phyloP scores from a whole-genome alignment of 2,797 vertebrate species.

The Cossypha polioptera region DNA sequence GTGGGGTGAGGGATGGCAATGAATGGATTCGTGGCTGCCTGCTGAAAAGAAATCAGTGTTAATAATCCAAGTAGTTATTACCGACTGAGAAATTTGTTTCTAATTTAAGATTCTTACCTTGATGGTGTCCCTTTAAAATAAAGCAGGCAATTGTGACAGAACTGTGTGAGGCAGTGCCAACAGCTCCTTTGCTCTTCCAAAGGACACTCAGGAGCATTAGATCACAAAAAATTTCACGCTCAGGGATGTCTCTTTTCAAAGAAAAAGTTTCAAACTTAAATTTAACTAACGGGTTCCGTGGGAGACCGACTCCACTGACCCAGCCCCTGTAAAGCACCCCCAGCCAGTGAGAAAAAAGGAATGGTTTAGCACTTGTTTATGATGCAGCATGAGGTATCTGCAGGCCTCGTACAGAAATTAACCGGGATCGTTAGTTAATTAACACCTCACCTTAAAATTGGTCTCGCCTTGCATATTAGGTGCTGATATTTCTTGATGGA shows the following conservation, averaged over 20 bases:
- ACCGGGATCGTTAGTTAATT: slow-evolving; percentile 91
- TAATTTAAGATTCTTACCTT: slow-evolving; percentile 1
- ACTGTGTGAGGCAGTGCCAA: neutral
- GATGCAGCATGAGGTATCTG: slow-evolving; percentile 80
- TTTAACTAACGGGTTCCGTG: slow-evolving; percentile 77
- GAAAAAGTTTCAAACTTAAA: slow-evolving; percentile 77
- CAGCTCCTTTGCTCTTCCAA: slow-evolving; percentile 24
- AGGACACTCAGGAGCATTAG: neutral
- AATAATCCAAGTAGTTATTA: neutral
- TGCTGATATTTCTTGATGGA: slow-evolving; percentile 99
- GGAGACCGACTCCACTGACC: slow-evolving; percentile 73
- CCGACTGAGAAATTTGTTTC: neutral
- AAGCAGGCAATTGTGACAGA: neutral
- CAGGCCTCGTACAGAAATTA: slow-evolving; percentile 78
- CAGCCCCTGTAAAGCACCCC: slow-evolving; percentile 59
- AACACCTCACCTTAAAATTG: slow-evolving; percentile 97
- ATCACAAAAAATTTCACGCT: slow-evolving; percentile 34
- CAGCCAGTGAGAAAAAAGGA: slow-evolving; percentile 52
- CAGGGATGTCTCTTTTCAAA: slow-evolving; percentile 67
- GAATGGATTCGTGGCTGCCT: neutral
- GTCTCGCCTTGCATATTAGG: slow-evolving; percentile 94
- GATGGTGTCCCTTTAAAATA: neutral
- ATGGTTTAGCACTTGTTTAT: slow-evolving; percentile 79
- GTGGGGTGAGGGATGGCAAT: neutral
- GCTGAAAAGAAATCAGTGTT: neutral